Evolutionary conservation across 2,888 invertebrate species (phyloP), one percentile per base, ranked within the genome.

Genomic region (Argynnis bischoffii): DNA sequence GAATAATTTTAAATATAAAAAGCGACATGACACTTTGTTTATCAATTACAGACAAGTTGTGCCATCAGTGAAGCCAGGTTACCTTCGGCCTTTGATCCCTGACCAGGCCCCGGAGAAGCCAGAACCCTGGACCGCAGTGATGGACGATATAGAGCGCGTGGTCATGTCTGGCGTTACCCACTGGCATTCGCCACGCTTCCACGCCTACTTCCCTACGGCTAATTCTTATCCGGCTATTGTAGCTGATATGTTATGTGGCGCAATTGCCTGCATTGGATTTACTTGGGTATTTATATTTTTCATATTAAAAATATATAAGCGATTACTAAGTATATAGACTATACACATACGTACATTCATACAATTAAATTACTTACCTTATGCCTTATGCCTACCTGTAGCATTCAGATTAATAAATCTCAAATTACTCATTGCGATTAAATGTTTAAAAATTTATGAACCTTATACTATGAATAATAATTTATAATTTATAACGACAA

Each of bases 81-180:
- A 99, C 89, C 93, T 99, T 76, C 95, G 96, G 56, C 95, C 96
- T 0, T 89, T 99, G 74, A 94, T 99, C 64, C 99, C 99, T 0
- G 95, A 95, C 67, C 94, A 94, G 69, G 98, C 98, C 0, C 99
- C 99, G 0, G 93, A 95, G 76, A 92, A 95, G 73, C 95, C 98
- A 0, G 99, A 99, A 82, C 94, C 94, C 55, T 99, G 98, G 98
- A 95, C 97, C 72, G 96, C 96, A 64, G 96, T 99, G 66, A 96
- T 99, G 95, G 94, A 95, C 6, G 99, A 99, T 85, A 95, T 99
- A 71, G 99, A 99, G 85, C 93, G 96, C 65, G 97, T 99, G 66
- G 97, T 99, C 75, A 99, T 99, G 99, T 99, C 99, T 0, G 99
- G 99, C 59, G 98, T 98, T 66, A 99, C 99, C 0, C 99, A 99